Base-by-base conservation (phyloP, 2,113 vertebrate genomes). In the Oreocharis arfaki region DNA sequence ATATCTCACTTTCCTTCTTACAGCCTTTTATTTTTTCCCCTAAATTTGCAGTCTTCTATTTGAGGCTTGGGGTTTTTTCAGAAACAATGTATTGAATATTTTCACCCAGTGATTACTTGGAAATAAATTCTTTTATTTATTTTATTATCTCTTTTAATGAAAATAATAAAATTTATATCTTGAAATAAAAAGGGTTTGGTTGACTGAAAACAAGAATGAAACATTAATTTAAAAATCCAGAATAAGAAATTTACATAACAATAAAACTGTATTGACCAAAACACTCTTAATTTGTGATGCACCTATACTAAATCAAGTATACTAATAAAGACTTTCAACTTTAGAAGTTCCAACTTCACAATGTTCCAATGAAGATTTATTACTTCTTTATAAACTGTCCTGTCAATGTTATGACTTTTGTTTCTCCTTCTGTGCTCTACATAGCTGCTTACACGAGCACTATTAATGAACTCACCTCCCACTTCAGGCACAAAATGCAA, bases 61-160 rank as follows among this genome's bases (percentile, higher is more conserved):
- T 82, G 21, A 13, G 15, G 2, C 12, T 81, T 56, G 10, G 11
- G 1, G 0, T 1, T 19, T 47, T 76, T 81, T 13, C 16, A 22
- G 16, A 35, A 70, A 59, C 2, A 64, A 33, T 39, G 26, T 50
- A 28, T 18, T 44, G 5, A 76, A 47, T 71, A 59, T 55, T 64
- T 92, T 73, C 30, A 35, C 7, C 17, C 4, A 37, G 2, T 41
- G 23, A 49, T 61, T 18, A 57, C 6, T 57, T 1, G 3, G 6
- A 84, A 63, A 2, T 37, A 64, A 89, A 71, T 79, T n/a, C 0
- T 88, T 81, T 64, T 27, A 32, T 47, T 65, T n/a, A 47, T 39
- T 74, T 64, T 65, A 30, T 65, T 41, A 37, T 33, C 0, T 7
- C 0, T 52, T 52, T 47, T 30, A 63, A n/a, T 37, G 27, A 52